Evolutionary conservation across 1,140 invertebrate species (phyloP), one percentile per base, ranked within the genome.

Genomic region (Varroa destructor): DNA sequence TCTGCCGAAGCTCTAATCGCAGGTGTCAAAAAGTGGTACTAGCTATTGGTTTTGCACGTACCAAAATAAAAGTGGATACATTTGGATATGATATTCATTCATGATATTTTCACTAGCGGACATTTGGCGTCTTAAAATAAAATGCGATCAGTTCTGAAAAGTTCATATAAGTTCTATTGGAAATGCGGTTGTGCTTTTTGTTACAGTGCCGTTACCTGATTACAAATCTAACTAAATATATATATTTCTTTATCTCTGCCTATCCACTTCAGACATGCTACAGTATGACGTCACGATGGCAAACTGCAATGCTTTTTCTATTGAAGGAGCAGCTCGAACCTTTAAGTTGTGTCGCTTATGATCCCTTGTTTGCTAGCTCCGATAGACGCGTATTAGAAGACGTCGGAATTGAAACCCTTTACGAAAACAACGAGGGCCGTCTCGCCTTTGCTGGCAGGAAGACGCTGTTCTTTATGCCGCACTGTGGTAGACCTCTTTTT

Each of bases 391-490:
- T 67, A 37, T 46, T 67, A 12, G 40, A 40, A 43, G 61, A 67
- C 12, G 1, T 1, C 12, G 61, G 61, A 12, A 14, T 40, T 67
- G 37, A 14, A 40, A 67, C 8, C 1, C 61, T 46, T 40, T 8
- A 40, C 61, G 61, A 67, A 67, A 67, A 67, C 8, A 37, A 67
- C 40, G 61, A 67, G 8, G 61, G 61, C 40, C 46, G 40, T 46
- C 61, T 67, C 10, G 8, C 46, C 46, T 67, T 67, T 67, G 46
- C 40, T 46, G 36, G 46, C 14, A 51, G 46, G 46, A 51, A 8
- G 46, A 43, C 37, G 61, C 46, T 67, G 46, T 67, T 67, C 61
- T 67, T 43, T 46, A 67, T 67, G 61, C 61, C 61, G 14, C 61
- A 67, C 37, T 67, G 61, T 37, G 61, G 61, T 2, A 67, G 46